Conservation (phyloP, 1,140 invertebrate species). For the Ceratosolen solmsi region DNA sequence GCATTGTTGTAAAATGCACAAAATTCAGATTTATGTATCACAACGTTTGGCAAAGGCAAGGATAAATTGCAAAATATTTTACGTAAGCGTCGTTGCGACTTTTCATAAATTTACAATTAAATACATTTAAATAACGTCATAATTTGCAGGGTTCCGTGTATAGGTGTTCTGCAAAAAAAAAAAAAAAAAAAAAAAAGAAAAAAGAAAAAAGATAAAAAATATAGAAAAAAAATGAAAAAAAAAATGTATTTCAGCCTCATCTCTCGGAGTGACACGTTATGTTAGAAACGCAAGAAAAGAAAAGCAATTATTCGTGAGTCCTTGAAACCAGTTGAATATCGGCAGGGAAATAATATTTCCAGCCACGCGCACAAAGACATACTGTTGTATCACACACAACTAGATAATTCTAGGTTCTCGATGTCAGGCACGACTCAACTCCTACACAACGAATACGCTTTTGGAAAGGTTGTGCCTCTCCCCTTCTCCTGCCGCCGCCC, state of each 20-base stretch:
- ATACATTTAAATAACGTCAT: neutral
- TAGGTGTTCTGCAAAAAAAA: no score
- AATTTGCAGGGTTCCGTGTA: no score
- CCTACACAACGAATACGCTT: conserved; percentile 12
- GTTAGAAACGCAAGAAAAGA: neutral
- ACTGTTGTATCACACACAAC: neutral
- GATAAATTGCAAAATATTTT: no score
- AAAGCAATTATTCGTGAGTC: neutral
- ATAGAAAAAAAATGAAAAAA: no score
- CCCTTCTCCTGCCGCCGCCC: neutral
- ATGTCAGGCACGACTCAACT: conserved; percentile 8
- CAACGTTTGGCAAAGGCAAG: no score
- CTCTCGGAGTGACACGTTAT: neutral
- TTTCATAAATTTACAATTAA: neutral
- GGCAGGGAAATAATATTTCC: neutral
- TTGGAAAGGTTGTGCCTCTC: conserved; percentile 1
- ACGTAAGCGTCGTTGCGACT: no score
- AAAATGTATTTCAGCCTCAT: neutral
- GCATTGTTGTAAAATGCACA: no score
- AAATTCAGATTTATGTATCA: no score
- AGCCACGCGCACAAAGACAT: neutral
- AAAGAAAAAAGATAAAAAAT: no score
- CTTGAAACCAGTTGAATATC: neutral
- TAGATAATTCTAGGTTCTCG: conserved; percentile 27
- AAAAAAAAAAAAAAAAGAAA: no score